Evolutionary conservation across 2,113 vertebrate species (phyloP).

Genomic region (Cyanoramphus novaezelandiae): DNA sequence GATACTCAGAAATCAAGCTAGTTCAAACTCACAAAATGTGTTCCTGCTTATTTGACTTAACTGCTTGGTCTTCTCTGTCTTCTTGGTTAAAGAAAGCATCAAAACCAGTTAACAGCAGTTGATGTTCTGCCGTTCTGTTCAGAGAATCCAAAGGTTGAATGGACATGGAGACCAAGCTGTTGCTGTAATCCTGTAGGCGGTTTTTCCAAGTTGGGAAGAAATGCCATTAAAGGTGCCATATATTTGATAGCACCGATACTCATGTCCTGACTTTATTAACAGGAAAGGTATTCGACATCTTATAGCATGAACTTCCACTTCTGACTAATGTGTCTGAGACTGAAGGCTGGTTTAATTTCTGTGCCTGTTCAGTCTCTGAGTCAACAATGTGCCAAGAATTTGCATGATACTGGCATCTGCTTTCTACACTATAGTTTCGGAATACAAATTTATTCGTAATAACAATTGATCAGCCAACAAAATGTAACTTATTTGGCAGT

Average conservation of each 20-base stretch:
- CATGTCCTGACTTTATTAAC: neutral
- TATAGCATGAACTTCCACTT: neutral
- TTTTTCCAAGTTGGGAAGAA: neutral
- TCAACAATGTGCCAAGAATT: neutral
- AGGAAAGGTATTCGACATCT: neutral
- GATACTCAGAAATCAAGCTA: neutral
- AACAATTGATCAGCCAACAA: neutral
- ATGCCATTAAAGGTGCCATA: neutral
- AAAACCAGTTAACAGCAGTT: neutral
- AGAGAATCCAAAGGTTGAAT: neutral
- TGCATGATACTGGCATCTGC: neutral
- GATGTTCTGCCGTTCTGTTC: neutral
- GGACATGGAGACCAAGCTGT: neutral
- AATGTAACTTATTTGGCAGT: neutral
- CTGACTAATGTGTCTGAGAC: neutral
- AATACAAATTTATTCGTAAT: neutral
- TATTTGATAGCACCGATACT: neutral
- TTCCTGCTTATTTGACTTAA: neutral
- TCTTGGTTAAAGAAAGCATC: neutral
- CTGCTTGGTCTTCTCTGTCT: neutral
- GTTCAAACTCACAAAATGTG: neutral
- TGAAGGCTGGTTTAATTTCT: neutral
- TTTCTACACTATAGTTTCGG: neutral
- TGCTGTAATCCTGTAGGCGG: neutral
- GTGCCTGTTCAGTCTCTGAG: neutral